These are phyloP conservation scores for Caenorhabditis panamensis DNA, from an alignment of 2,888 invertebrate genomes.

Conservation along the genomic window DNA sequence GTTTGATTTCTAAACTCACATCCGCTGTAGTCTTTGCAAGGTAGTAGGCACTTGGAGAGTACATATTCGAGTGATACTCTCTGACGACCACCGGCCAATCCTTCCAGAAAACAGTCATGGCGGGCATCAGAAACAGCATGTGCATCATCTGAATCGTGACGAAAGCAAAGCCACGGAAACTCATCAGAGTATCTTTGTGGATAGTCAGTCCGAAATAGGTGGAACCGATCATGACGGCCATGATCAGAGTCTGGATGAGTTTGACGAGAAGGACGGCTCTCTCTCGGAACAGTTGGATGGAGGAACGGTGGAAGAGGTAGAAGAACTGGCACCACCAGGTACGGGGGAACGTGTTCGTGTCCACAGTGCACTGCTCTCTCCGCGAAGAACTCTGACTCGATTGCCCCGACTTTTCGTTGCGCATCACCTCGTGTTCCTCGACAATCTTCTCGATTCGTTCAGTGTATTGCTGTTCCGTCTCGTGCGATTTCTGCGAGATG, in stretches of 20 bases:
- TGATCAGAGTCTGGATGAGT: conserved; percentile 83
- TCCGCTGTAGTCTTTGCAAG: conserved; percentile 89
- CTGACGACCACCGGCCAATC: conserved; percentile 92
- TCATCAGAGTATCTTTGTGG: conserved; percentile 92
- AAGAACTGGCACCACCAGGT: conserved; percentile 50
- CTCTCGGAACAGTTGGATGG: conserved; percentile 45
- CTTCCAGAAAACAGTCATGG: conserved; percentile 92
- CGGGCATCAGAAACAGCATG: conserved; percentile 93
- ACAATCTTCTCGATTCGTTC: conserved; percentile 50
- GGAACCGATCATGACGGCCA: conserved; percentile 89
- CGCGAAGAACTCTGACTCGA: conserved; percentile 44
- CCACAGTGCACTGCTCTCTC: conserved; percentile 4
- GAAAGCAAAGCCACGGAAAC: conserved; percentile 92
- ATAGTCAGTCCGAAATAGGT: conserved; percentile 90
- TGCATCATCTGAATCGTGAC: conserved; percentile 94
- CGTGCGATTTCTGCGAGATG: conserved; percentile 59
- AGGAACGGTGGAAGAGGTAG: conserved; percentile 49
- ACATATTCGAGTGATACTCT: conserved; percentile 93
- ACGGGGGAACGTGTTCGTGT: conserved; percentile 14
- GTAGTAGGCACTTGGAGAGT: conserved; percentile 91
- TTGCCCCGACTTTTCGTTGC: conserved; percentile 14
- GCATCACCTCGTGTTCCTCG: conserved; percentile 17
- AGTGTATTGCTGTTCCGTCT: conserved; percentile 57
- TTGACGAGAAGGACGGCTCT: conserved; percentile 34
- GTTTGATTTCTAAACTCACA: conserved; percentile 81